Base-by-base conservation (phyloP, 1,140 invertebrate genomes). In the Pogonomyrmex californicus region DNA sequence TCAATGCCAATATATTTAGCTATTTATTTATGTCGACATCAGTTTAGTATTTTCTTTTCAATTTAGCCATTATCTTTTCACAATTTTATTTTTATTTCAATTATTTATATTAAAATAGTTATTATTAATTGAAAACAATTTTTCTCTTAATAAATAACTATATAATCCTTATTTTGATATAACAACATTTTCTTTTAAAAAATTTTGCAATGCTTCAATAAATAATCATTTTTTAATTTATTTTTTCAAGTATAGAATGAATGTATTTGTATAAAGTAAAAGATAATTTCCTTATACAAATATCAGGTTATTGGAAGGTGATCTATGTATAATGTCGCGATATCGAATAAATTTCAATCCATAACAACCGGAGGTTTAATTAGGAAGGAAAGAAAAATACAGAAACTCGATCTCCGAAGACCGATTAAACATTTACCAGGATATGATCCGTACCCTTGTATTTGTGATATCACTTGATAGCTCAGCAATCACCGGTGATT, bases 381-480 rank as follows among this genome's bases (percentile, higher is more conserved):
- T 83, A 73, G 12, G 17, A 49, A 3, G 17, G 12, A 60, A 83
- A 75, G 7, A 17, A 23, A 73, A 49, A 4, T 73, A 75, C 12
- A 14, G 4, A 14, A 73, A 60, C 41, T 83, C 17, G 4, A 75
- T 83, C 10, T 6, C 41, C 12, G 41, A 49, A 33, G 41, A 36
- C 0, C 47, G 47, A 51, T 62, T 83, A 75, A 73, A 75, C 41
- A 73, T 75, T 36, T 70, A 36, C n/a, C 17, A 12, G 38, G 0
- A 60, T 14, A 60, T 75, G 56, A 73, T 68, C n/a, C 38, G 33
- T 68, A 51, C 1, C 1, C 14, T 56, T 9, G 65, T 81, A 70
- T 83, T 73, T 83, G 66, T 73, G 23, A 44, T 83, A 60, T 49
- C 66, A 73, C 33, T 83, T 60, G 68, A 49, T 73, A 75, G 79